phyloP scores from a whole-genome alignment of 1,140 invertebrate species.

The Drosophila micromelanica region DNA sequence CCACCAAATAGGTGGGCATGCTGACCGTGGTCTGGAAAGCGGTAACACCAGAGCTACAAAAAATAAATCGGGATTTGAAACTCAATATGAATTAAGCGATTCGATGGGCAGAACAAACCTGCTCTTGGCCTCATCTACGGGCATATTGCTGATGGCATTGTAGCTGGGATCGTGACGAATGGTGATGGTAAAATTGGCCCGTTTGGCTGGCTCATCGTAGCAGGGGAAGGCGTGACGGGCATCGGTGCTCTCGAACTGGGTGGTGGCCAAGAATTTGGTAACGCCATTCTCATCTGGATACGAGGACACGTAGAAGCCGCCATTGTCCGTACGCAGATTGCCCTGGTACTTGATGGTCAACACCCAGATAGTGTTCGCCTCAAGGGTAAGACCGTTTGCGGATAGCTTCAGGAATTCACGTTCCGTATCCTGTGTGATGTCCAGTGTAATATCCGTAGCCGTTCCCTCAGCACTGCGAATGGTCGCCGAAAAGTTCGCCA shows the following conservation, averaged over 20 bases:
- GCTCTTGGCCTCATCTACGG: conserved; percentile 47
- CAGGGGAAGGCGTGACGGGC: conserved; percentile 94
- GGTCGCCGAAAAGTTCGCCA: conserved; percentile 54
- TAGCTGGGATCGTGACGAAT: conserved; percentile 87
- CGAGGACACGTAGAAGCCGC: conserved; percentile 93
- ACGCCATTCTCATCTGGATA: conserved; percentile 86
- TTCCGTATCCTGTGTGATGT: conserved; percentile 17
- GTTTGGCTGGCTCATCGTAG: conserved; percentile 94
- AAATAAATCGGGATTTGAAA: neutral
- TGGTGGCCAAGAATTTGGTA: conserved; percentile 88
- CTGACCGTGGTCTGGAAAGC: conserved; percentile 53
- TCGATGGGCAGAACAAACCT: conserved; percentile 47
- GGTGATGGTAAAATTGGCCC: conserved; percentile 90
- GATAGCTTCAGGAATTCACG: conserved; percentile 73
- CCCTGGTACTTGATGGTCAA: conserved; percentile 86
- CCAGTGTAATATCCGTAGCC: conserved; percentile 8
- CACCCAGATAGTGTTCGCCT: conserved; percentile 67
- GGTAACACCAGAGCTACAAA: conserved; percentile 58
- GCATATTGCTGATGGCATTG: conserved; percentile 91
- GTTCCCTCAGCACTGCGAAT: conserved; percentile 29
- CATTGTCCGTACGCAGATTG: conserved; percentile 86
- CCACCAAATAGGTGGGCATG: conserved; percentile 78
- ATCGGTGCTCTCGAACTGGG: conserved; percentile 92
- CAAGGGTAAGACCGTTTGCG: conserved; percentile 52
- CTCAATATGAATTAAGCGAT: neutral